Conservation (phyloP, 2,888 invertebrate species). For the Lasius fuliginosus region DNA sequence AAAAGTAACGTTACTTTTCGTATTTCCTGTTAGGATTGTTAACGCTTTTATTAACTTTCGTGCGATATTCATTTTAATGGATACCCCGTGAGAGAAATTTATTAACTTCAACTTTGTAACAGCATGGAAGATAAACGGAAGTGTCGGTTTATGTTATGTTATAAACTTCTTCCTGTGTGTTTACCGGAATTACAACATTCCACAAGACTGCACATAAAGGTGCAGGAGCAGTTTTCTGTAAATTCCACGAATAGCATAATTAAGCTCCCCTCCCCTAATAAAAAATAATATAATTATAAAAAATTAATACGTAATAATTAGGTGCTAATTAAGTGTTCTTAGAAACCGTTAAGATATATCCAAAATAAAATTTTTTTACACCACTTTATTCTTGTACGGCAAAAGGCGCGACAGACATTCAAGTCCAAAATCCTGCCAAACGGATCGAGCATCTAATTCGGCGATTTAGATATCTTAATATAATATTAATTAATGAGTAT, state of each 20-base stretch:
- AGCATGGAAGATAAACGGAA: constrained; percentile 33
- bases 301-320: too few species aligned
- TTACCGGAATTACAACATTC: constrained; percentile 24
- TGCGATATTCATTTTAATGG: neutral
- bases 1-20: neutral
- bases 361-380: too few species aligned
- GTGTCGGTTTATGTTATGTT: neutral
- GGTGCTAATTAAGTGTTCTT: too few species aligned
- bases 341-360: too few species aligned
- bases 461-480: too few species aligned
- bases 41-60: constrained; percentile 5
- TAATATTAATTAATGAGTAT: too few species aligned
- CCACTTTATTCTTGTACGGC: too few species aligned
- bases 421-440: too few species aligned
- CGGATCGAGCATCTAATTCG: too few species aligned
- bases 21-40: neutral
- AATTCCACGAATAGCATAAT: neutral
- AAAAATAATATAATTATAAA: too few species aligned
- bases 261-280: too few species aligned
- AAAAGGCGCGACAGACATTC: too few species aligned
- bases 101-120: constrained; percentile 10
- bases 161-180: constrained; percentile 23
- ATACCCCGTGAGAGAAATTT: constrained; percentile 17
- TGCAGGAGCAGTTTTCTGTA: neutral
- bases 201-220: neutral